Percentiles rank a stretch among this genome's conserved stretches.
Conservation (phyloP, 2,113 vertebrate species). For the Thinocorus orbignyianus region DNA sequence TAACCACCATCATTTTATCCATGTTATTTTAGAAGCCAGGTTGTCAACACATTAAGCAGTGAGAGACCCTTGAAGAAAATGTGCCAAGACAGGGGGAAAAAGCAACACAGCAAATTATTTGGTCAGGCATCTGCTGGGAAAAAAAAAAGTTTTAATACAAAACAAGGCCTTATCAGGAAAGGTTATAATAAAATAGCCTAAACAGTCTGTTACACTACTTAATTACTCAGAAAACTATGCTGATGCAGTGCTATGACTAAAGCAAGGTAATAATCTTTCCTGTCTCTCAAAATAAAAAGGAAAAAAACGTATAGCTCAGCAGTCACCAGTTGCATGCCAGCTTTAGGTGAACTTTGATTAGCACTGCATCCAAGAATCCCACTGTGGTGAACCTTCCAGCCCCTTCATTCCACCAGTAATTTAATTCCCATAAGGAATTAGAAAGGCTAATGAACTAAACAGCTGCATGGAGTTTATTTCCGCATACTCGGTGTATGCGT, state of each 20-base stretch:
- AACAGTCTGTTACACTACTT: slow-evolving; percentile 4
- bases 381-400: neutral
- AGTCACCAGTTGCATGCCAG: neutral
- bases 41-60: neutral
- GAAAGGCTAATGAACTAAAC: slow-evolving; percentile 18
- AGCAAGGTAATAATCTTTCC: neutral
- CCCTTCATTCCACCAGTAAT: neutral
- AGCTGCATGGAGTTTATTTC: neutral
- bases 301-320: neutral
- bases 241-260: neutral
- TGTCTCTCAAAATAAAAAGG: neutral
- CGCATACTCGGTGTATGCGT: neutral
- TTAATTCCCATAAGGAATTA: slow-evolving; percentile 9
- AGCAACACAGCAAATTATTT: neutral
- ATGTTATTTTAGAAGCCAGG: neutral
- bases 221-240: neutral
- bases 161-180: slow-evolving; percentile 36
- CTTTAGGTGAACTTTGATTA: neutral
- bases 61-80: neutral
- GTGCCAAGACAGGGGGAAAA: neutral
- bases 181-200: neutral
- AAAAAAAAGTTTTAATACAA: slow-evolving; percentile 14
- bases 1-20: neutral
- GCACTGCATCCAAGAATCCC: neutral
- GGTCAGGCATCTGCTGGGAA: neutral